Evolutionary conservation across 2,113 vertebrate genomes (phyloP).

Genomic region (Glaucomys volans): DNA sequence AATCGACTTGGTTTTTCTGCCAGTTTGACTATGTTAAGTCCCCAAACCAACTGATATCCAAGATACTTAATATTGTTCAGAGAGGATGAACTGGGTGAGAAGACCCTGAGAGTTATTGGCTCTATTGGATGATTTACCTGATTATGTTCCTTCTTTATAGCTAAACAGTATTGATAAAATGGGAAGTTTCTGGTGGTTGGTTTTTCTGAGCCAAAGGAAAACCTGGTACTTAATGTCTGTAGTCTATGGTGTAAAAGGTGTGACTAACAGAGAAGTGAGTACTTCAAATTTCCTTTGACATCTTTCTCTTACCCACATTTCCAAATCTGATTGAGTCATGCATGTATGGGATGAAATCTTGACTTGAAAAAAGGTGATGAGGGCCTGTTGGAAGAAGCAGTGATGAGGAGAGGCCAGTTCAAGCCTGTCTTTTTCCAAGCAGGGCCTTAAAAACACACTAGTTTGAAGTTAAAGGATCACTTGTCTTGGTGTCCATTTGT

Average conservation of each 20-base stretch:
- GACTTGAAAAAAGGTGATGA: conserved; percentile 75
- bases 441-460: conserved; percentile 55
- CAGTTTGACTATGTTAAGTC: conserved; percentile 5
- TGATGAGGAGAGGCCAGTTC: conserved; percentile 64
- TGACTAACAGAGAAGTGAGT: conserved; percentile 70
- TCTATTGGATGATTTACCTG: conserved; percentile 37
- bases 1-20: conserved; percentile 45
- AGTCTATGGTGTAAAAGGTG: conserved; percentile 24
- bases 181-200: conserved; percentile 73
- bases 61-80: background rate
- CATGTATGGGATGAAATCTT: conserved; percentile 79
- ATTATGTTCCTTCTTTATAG: conserved; percentile 61
- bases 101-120: background rate
- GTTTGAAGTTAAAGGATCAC: conserved; percentile 21
- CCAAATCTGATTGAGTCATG: conserved; percentile 83
- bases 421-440: conserved; percentile 59
- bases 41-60: background rate
- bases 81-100: conserved; percentile 44
- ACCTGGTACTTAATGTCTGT: conserved; percentile 47
- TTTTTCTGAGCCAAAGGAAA: conserved; percentile 78
- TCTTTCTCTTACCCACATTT: conserved; percentile 82
- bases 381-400: conserved; percentile 79
- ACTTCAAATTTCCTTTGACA: conserved; percentile 76
- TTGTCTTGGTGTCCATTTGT: conserved; percentile 27
- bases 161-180: conserved; percentile 50